A percentile compares a stretch with the other conserved stretches of the same genome.
Conservation (phyloP, 2,797 vertebrate species). For the Phalanger gymnotis region DNA sequence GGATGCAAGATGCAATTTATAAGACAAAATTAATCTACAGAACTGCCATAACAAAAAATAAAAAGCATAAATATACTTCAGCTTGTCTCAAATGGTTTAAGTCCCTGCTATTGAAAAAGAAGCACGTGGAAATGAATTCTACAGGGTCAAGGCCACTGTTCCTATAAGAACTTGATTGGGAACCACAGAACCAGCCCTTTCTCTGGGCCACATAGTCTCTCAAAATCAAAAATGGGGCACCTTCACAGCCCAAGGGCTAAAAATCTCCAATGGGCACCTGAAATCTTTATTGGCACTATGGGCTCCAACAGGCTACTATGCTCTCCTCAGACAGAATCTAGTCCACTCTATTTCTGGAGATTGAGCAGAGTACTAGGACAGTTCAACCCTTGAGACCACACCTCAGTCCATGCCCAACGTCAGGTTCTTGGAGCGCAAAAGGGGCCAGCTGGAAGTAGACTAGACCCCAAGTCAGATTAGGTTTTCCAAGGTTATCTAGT, state of each 20-base stretch:
- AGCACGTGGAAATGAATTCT: slow-evolving; percentile 68
- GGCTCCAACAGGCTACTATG: not conserved
- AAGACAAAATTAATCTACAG: slow-evolving; percentile 75
- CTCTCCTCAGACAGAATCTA: not conserved
- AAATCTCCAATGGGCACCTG: not conserved
- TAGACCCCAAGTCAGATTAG: not conserved
- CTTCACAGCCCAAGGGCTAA: not conserved
- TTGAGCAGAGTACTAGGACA: not conserved
- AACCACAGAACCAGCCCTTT: not conserved
- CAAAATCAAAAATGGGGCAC: not conserved
- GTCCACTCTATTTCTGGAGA: not conserved
- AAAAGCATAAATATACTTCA: slow-evolving; percentile 73
- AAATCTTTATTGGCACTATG: not conserved
- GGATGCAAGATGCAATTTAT: slow-evolving; percentile 73
- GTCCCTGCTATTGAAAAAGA: slow-evolving; percentile 63
- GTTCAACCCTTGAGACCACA: not conserved
- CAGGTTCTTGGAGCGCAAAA: not conserved
- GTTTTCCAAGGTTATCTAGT: not conserved
- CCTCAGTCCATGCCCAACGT: not conserved
- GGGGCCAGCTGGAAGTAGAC: not conserved
- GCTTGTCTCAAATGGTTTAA: slow-evolving; percentile 64
- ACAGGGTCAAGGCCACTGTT: slow-evolving; percentile 22
- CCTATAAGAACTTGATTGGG: not conserved
- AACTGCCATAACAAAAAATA: slow-evolving; percentile 69
- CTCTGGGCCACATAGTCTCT: not conserved